Conservation (phyloP, 2,113 vertebrate genomes). For the Marmota flaviventris region DNA sequence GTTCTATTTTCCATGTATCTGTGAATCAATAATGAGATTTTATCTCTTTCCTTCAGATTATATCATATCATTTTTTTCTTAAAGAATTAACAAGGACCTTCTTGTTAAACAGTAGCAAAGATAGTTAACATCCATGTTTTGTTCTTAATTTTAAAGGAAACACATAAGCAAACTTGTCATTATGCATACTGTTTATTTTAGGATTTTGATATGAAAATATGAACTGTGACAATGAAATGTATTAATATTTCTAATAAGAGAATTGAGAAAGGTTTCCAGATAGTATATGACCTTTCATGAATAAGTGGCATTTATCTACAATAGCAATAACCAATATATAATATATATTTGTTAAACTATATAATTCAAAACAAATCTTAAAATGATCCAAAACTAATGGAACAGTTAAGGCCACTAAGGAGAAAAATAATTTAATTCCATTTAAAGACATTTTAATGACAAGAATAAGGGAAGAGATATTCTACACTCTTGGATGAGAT, state of each 20-base stretch:
- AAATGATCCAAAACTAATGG: background rate
- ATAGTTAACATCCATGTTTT: background rate
- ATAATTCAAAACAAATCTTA: background rate
- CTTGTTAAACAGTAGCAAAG: background rate
- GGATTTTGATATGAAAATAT: background rate
- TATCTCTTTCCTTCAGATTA: background rate
- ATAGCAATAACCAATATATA: background rate
- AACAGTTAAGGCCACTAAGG: background rate
- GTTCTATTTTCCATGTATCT: background rate
- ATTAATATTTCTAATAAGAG: background rate
- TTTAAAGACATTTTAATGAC: background rate
- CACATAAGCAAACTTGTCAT: background rate
- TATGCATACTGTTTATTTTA: background rate
- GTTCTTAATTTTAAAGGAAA: background rate
- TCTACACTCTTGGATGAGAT: background rate
- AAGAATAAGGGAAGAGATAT: background rate
- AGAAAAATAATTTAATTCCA: background rate
- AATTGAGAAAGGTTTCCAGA: background rate
- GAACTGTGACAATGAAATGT: background rate
- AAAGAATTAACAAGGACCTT: background rate
- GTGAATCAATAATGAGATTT: background rate
- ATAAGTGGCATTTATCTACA: background rate
- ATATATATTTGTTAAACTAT: background rate
- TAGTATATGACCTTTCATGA: background rate
- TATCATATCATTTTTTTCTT: background rate